Evolutionary conservation across 2,797 vertebrate genomes (phyloP).

Genomic region (Aldrovandia affinis): DNA sequence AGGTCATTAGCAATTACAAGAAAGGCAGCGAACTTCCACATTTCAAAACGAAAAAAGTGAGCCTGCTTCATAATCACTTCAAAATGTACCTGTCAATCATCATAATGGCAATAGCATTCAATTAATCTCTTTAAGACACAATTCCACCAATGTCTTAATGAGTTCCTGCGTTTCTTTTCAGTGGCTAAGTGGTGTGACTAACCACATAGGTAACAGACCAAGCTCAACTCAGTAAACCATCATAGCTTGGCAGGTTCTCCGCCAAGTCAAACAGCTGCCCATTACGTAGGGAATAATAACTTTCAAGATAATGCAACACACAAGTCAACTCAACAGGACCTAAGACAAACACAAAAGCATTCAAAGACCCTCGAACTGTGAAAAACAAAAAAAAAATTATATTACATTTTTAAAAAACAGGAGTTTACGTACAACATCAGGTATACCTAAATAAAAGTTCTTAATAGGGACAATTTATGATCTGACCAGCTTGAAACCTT

Average conservation of each 20-base stretch:
- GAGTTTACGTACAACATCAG: not conserved
- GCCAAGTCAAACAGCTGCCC: slow-evolving; percentile 5
- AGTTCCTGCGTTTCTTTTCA: not conserved
- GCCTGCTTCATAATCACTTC: not conserved
- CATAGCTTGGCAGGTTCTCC: not conserved
- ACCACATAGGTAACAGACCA: not conserved
- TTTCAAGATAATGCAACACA: not conserved
- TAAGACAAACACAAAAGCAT: not conserved
- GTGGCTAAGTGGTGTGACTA: not conserved
- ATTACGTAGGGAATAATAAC: not conserved
- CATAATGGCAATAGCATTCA: not conserved
- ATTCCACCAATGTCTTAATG: no score
- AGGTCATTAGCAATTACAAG: not conserved
- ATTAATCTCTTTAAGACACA: not conserved
- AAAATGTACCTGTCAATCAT: not conserved
- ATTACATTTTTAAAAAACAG: slow-evolving; percentile 9
- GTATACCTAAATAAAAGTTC: not conserved
- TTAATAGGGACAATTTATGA: slow-evolving; percentile 68
- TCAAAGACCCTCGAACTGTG: not conserved
- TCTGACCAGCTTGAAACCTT: slow-evolving; percentile 94
- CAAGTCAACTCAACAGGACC: not conserved
- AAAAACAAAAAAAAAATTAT: not conserved
- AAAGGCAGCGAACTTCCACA: not conserved
- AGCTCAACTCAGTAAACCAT: not conserved
- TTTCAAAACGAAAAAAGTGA: not conserved